A percentile compares a stretch with the other conserved stretches of the same genome.
Conservation (phyloP, 2,888 invertebrate genomes). For the Leptinotarsa haldemani region DNA sequence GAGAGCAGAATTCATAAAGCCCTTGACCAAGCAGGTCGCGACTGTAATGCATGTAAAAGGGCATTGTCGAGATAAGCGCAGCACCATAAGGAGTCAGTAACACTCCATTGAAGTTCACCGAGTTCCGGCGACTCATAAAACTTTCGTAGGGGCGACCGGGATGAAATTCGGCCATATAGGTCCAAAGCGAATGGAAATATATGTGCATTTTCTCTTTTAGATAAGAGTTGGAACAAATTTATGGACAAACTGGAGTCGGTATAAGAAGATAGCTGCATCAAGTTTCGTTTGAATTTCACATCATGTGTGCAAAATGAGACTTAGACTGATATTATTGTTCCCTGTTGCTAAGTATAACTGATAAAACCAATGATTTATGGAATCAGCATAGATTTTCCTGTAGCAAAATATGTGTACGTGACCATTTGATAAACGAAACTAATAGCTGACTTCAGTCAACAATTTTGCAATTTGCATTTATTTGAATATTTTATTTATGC, state of each 20-base stretch:
- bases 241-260: conserved; percentile 1
- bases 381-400: background rate
- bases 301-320: background rate
- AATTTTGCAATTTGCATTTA: background rate
- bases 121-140: conserved; percentile 23
- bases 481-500: background rate
- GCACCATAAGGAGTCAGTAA: conserved; percentile 24
- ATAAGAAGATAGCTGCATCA: background rate
- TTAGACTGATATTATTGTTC: background rate
- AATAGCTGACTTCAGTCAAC: background rate
- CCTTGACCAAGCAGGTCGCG: conserved; percentile 31
- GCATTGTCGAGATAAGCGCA: conserved; percentile 31
- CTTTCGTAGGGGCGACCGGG: conserved; percentile 1
- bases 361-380: background rate
- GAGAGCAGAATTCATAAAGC: conserved; percentile 29
- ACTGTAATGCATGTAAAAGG: conserved; percentile 30
- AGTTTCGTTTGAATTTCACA: background rate
- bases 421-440: background rate
- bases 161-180: conserved; percentile 6
- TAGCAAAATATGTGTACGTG: background rate
- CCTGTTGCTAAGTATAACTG: no score
- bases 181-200: conserved; percentile 14
- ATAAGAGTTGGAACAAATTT: conserved; percentile 4
- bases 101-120: conserved; percentile 24
- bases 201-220: conserved; percentile 14